phyloP scores from a whole-genome alignment of 2,113 vertebrate species.

The Telmatochromis sp. region DNA sequence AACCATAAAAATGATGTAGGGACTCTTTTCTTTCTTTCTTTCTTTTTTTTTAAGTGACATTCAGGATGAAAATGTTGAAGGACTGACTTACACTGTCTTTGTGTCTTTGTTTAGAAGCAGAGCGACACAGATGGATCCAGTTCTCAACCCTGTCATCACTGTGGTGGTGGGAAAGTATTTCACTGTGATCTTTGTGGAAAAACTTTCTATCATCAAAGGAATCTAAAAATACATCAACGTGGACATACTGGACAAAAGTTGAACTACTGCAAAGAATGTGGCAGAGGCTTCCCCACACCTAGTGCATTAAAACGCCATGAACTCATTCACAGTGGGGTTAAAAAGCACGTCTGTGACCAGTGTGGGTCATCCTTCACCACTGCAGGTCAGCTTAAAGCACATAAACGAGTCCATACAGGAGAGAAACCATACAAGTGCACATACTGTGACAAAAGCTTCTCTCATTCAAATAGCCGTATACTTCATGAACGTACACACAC shows the following conservation, averaged over 20 bases:
- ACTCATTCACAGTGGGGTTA: background rate
- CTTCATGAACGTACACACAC: background rate
- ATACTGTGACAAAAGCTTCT: background rate
- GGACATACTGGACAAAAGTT: background rate
- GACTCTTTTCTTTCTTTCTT: background rate
- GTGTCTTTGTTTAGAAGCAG: background rate
- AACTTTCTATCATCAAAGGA: background rate
- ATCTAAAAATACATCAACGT: background rate
- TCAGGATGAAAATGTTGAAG: background rate
- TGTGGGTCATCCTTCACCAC: background rate
- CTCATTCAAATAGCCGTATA: background rate
- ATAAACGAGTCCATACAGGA: background rate
- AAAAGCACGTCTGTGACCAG: background rate
- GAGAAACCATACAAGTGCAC: background rate
- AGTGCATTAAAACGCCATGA: background rate
- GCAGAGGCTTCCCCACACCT: background rate
- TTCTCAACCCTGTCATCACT: background rate
- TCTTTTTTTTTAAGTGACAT: fast-evolving
- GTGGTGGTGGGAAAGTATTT: background rate
- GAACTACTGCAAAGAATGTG: background rate
- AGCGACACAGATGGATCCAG: background rate
- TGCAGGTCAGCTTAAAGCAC: background rate
- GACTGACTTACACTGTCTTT: background rate
- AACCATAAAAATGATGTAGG: background rate
- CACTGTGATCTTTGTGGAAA: background rate